Percentiles rank a stretch among this genome's conserved stretches.
These are phyloP conservation scores for Pseudomyrmex sp. DNA, from an alignment of 1,140 invertebrate species.

Conservation along the genomic window DNA sequence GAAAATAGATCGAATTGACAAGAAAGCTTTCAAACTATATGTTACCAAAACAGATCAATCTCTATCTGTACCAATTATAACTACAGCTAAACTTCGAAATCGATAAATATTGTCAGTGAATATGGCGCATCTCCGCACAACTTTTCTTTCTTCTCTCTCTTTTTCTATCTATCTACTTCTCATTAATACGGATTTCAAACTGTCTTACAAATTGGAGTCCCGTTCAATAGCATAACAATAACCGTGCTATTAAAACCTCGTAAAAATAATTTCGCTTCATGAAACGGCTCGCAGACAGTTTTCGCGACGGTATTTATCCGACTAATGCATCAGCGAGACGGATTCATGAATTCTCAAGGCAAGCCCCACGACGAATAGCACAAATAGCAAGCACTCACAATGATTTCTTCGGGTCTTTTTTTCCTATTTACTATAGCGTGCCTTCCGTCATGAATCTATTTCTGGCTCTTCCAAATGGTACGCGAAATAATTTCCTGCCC, in stretches of 20 bases:
- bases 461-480: constrained; percentile 15
- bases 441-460: constrained; percentile 27
- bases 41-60: not conserved
- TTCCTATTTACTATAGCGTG: not conserved
- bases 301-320: not conserved
- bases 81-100: not conserved
- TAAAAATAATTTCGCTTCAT: not conserved
- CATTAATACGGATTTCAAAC: not conserved
- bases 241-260: constrained; percentile 1
- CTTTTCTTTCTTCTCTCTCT: not conserved
- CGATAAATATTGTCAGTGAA: constrained; percentile 6
- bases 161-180: not conserved
- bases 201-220: not conserved
- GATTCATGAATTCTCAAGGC: constrained; percentile 13
- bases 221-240: not conserved
- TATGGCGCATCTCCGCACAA: not conserved
- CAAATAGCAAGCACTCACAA: not conserved
- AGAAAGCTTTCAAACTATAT: not conserved
- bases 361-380: not conserved
- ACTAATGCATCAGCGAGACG: not conserved
- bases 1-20: not conserved
- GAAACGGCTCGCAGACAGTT: not conserved
- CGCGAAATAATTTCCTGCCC: constrained; percentile 34
- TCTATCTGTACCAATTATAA: not conserved
- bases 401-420: constrained; percentile 19